Base-by-base conservation (phyloP, 2,888 invertebrate genomes). In the Netelia virgata region DNA sequence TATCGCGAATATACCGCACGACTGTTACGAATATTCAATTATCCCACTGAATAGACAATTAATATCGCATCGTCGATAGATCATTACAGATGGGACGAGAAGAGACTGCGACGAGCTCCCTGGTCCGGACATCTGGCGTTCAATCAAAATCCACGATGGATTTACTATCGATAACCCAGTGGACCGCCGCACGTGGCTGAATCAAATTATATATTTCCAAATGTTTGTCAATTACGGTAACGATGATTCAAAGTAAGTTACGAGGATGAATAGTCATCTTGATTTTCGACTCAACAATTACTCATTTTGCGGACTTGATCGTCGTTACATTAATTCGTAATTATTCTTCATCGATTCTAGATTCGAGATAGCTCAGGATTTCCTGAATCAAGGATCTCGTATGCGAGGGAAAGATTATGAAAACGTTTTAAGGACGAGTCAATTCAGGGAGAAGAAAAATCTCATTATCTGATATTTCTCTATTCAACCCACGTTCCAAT, bases 1-100 rank as follows among this genome's bases (percentile, higher is more conserved):
- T 55, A n/a, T 70, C 55, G 55, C 9, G 50, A n/a, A 23, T 50
- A 59, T 59, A 20, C 18, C 10, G 10, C 73, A 50, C 47, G 23
- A 28, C 47, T 16, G 78, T 83, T 78, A 83, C 74, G 79, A 83
- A 75, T 75, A 72, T 66, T 50, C 68, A 83, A 74, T 83, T 79
- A 75, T 59, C 64, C 36, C 20, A 47, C 68, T 50, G 61, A 83
- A 79, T 66, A 63, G 57, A 74, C 73, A 77, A 79, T 83, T 83
- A 83, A 78, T 83, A 74, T 50, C 69, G 74, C 59, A 74, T 74
- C 57, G 57, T 36, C 59, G 53, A 74, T 70, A 20, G 70, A 79
- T 79, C 74, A 72, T 78, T 61, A 69, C 68, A 72, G 59, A 1
- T 28, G 11, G 50, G 14, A 50, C 2, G 11, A 47, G 43, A 6